phyloP scores from a whole-genome alignment of 2,797 vertebrate genomes.

The Tarsius wallacei region DNA sequence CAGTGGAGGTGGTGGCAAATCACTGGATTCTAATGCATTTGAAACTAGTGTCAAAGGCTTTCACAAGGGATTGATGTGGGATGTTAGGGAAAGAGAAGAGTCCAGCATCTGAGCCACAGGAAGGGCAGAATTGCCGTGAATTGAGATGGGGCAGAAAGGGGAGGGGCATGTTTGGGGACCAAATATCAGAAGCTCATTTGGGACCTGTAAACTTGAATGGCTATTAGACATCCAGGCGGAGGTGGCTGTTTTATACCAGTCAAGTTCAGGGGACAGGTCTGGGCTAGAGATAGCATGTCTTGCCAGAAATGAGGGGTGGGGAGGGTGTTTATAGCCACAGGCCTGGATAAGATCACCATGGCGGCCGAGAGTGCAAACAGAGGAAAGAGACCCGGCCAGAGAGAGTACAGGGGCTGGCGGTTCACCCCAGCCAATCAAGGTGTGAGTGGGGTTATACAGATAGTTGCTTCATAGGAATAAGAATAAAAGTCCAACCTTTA shows the following conservation, averaged over 20 bases:
- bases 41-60: neutral
- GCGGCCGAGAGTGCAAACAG: neutral
- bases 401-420: neutral
- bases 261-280: conserved; percentile 1
- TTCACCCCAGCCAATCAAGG: neutral
- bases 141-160: neutral
- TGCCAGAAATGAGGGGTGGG: neutral
- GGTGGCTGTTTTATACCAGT: neutral
- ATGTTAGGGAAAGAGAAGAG: neutral
- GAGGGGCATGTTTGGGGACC: neutral
- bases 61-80: neutral
- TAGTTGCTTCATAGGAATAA: neutral
- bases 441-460: neutral
- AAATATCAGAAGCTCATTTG: neutral
- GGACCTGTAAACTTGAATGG: neutral
- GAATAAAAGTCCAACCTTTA: neutral
- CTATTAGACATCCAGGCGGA: neutral
- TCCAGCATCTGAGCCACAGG: neutral
- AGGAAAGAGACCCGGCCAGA: neutral
- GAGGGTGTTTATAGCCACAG: neutral
- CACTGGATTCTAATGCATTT: neutral
- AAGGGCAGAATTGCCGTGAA: neutral
- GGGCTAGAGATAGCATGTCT: conserved; percentile 9
- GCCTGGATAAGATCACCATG: neutral
- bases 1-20: neutral